Evolutionary conservation across 2,113 vertebrate genomes (phyloP).

Genomic region (Apodemus speciosus): DNA sequence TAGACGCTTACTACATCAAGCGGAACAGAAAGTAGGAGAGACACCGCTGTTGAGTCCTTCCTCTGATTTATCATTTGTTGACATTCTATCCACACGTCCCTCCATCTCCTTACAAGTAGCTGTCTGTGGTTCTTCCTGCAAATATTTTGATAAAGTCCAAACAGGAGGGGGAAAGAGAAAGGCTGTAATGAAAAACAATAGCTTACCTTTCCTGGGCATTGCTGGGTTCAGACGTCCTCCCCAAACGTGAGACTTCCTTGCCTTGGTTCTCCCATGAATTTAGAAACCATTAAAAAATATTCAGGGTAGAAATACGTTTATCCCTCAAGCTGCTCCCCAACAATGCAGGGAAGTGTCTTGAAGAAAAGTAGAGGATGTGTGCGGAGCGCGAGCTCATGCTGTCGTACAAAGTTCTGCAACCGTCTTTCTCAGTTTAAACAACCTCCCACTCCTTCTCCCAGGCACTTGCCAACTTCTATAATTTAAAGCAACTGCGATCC

Average conservation of each 20-base stretch:
- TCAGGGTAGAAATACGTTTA: slow-evolving; percentile 52
- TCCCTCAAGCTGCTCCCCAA: slow-evolving; percentile 63
- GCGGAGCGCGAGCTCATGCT: slow-evolving; percentile 76
- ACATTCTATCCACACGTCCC: slow-evolving; percentile 32
- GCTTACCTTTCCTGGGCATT: slow-evolving; percentile 82
- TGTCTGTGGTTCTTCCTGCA: not conserved
- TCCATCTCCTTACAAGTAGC: slow-evolving; percentile 45
- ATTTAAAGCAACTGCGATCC: slow-evolving; percentile 90
- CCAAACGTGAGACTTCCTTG: slow-evolving; percentile 39
- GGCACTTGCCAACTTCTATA: slow-evolving; percentile 85
- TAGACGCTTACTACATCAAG: slow-evolving; percentile 17
- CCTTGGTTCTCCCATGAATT: slow-evolving; percentile 49
- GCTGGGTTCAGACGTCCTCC: slow-evolving; percentile 63
- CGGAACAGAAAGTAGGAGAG: slow-evolving; percentile 48
- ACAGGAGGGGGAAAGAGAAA: slow-evolving; percentile 51
- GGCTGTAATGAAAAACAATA: not conserved
- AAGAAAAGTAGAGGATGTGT: slow-evolving; percentile 68
- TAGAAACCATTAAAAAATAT: slow-evolving; percentile 63
- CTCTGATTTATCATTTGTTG: slow-evolving; percentile 55
- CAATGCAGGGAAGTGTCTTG: not conserved
- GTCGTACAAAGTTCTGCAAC: slow-evolving; percentile 78
- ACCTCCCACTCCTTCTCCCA: slow-evolving; percentile 84
- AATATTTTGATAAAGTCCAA: slow-evolving; percentile 54
- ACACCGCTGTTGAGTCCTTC: not conserved
- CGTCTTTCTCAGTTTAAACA: slow-evolving; percentile 83